Evolutionary conservation across 2,113 vertebrate genomes (phyloP).

Genomic region (Mungos mungo): DNA sequence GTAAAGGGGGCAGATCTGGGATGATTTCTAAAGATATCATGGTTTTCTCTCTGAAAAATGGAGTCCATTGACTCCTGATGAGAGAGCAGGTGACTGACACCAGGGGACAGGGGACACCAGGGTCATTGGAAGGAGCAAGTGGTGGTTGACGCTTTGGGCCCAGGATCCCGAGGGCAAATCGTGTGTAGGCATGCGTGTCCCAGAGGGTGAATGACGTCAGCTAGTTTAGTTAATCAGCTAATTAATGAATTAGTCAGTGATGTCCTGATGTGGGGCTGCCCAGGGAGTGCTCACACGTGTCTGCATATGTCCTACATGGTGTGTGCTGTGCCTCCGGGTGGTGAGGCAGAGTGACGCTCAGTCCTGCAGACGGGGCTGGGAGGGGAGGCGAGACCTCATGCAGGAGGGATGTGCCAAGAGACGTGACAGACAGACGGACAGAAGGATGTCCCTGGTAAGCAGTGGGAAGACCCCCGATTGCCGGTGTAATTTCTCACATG

Average conservation of each 20-base stretch:
- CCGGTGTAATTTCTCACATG: background rate
- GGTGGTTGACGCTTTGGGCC: background rate
- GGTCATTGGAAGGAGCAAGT: background rate
- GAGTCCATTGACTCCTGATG: background rate
- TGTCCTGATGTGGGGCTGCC: background rate
- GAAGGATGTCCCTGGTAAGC: background rate
- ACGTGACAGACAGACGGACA: accelerated
- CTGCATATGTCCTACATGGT: background rate
- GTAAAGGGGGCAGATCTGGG: background rate
- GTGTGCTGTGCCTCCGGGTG: background rate
- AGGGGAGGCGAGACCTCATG: background rate
- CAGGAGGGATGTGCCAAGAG: too few species aligned
- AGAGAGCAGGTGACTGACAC: background rate
- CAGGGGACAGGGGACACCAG: background rate
- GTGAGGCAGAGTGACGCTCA: background rate
- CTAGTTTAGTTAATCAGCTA: background rate
- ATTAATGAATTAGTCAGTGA: background rate
- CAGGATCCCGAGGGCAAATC: background rate
- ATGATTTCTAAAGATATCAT: background rate
- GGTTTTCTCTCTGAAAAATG: background rate
- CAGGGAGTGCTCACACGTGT: background rate
- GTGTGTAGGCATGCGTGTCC: accelerated
- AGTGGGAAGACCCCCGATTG: background rate
- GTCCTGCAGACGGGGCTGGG: background rate
- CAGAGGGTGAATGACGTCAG: background rate